Evolutionary conservation across 2,888 invertebrate species (phyloP).

Genomic region (Steinernema carpocapsae): DNA sequence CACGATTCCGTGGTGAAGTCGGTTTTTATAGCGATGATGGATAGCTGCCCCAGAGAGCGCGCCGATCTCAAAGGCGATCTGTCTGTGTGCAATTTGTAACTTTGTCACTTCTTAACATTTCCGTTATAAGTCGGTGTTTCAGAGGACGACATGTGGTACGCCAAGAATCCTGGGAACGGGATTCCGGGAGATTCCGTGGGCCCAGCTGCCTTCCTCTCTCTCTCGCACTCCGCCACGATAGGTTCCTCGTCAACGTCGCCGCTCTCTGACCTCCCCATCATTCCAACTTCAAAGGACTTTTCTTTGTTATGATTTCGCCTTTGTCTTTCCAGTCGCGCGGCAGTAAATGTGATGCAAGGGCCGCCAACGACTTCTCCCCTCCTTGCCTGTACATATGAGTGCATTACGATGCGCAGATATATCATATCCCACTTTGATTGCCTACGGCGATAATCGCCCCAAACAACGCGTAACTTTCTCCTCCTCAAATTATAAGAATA

Average conservation of each 20-base stretch:
- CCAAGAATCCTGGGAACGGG: neutral
- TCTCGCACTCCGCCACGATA: neutral
- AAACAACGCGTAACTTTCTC: neutral
- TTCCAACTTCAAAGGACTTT: constrained; percentile 25
- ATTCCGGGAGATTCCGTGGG: neutral
- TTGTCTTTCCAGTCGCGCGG: constrained; percentile 31
- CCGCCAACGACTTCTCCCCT: constrained; percentile 10
- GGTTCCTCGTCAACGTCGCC: neutral
- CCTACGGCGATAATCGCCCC: constrained; percentile 20
- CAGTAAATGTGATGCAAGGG: constrained; percentile 16
- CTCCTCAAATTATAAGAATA: constrained; percentile 24
- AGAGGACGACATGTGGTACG: constrained; percentile 30
- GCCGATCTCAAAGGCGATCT: neutral
- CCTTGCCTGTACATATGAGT: constrained; percentile 27
- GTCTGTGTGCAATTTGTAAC: neutral
- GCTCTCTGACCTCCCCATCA: constrained; percentile 26
- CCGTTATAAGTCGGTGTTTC: neutral
- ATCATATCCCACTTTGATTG: constrained; percentile 8
- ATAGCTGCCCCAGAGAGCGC: neutral
- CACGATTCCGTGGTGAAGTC: neutral
- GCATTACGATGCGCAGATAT: constrained; percentile 28
- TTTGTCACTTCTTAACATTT: constrained; percentile 13
- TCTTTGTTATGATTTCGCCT: constrained; percentile 32
- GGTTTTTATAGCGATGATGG: constrained; percentile 30
- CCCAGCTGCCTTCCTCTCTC: neutral